Conservation (phyloP, 2,888 invertebrate genomes). For the Plutella xylostella region DNA sequence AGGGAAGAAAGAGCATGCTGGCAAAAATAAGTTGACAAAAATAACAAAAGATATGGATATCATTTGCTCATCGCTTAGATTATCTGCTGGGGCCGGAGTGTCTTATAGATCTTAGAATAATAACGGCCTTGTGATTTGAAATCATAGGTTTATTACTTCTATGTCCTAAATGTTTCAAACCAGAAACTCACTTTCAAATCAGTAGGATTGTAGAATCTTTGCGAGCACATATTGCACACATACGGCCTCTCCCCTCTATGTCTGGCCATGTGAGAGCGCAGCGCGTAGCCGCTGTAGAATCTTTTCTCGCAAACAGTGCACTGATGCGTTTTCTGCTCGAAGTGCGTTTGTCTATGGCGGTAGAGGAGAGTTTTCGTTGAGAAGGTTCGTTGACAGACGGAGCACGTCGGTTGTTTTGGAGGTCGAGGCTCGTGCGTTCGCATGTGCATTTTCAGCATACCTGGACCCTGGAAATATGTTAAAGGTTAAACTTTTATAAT, state of each 20-base stretch:
- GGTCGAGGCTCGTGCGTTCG: slow-evolving; percentile 72
- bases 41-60: background rate
- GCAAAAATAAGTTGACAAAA: background rate
- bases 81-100: too few species aligned
- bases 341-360: slow-evolving; percentile 73
- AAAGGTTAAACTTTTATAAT: too few species aligned
- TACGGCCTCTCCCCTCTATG: slow-evolving; percentile 64
- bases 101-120: too few species aligned
- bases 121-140: too few species aligned
- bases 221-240: slow-evolving; percentile 68
- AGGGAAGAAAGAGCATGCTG: too few species aligned
- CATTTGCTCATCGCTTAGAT: background rate
- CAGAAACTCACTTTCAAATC: slow-evolving; percentile 59
- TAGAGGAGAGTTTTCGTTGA: slow-evolving; percentile 71
- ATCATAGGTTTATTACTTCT: too few species aligned
- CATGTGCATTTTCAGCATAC: slow-evolving; percentile 77
- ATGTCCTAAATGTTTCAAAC: background rate
- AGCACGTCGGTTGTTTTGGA: slow-evolving; percentile 70
- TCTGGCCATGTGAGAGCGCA: slow-evolving; percentile 62
- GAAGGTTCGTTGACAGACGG: slow-evolving; percentile 71
- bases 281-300: slow-evolving; percentile 61
- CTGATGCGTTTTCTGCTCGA: slow-evolving; percentile 64
- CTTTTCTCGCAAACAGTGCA: slow-evolving; percentile 62
- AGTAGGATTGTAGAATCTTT: slow-evolving; percentile 69
- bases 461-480: slow-evolving; percentile 59